Evolutionary conservation across 2,797 vertebrate species (phyloP), one percentile per base, ranked within the genome.

Genomic region (Nasua narica): DNA sequence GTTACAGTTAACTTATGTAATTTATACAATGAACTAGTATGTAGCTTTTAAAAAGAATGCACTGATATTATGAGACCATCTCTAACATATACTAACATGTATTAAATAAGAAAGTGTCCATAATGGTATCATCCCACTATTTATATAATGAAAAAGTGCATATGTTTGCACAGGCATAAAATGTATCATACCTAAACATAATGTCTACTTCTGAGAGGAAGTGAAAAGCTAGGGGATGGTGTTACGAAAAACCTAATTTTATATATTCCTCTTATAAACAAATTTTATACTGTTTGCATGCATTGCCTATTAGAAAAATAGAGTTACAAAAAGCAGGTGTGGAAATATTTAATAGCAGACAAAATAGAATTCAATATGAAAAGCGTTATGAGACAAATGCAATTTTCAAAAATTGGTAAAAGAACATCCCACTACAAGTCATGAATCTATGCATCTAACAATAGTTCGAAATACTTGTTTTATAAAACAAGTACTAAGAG

Each of bases 291-390:
- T n/a, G 60, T 60, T 29, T 87, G 35, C 58, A 84, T 50, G 25
- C 25, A 85, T 29, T 74, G 93, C 69, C 70, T 81, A 93, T 91
- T 77, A 87, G 94, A 91, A 94, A 69, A 95, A 88, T 19, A 56
- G 56, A 72, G 50, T 84, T 72, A 91, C 83, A 85, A 87, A 95
- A 94, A 88, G 83, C 84, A 89, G 87, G 94, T 84, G 67, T 91
- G 91, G 89, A 97, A 95, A 96, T 97, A 97, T 97, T 97, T 97
- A 98, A 97, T 98, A 96, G 97, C 96, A 95, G 89, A 96, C 95
- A 97, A 97, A 98, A 97, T 93, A 97, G 91, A 97, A 95, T 97
- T 97, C 97, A 96, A 87, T 97, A 96, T 76, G 97, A 98, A 97
- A 96, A 98, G 95, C 97, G 86, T 74, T 81, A 84, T 96, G 94